Evolutionary conservation across 2,113 vertebrate species (phyloP).

Genomic region (Pithys albifrons): DNA sequence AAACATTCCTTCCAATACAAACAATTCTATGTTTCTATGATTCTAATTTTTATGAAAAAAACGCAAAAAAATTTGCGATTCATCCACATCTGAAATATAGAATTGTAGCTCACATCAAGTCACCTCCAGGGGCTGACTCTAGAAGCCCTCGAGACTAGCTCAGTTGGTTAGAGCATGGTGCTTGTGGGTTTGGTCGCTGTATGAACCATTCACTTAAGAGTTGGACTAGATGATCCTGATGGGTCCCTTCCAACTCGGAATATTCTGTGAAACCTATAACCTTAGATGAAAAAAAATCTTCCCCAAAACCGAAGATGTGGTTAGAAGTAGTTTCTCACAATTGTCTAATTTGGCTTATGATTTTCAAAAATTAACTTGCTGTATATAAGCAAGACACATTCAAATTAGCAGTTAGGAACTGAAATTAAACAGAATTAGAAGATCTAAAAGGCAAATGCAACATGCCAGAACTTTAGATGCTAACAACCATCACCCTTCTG

Average conservation of each 20-base stretch:
- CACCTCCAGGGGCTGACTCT: not conserved
- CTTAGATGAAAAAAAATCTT: not conserved
- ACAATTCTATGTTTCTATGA: not conserved
- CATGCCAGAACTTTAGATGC: not conserved
- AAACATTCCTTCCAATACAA: not conserved
- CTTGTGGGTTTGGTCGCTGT: not conserved
- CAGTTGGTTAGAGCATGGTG: not conserved
- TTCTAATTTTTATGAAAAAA: not conserved
- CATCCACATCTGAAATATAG: not conserved
- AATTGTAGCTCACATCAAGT: not conserved
- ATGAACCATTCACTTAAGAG: not conserved
- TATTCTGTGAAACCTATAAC: not conserved
- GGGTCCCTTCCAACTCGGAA: not conserved
- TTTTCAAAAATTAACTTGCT: not conserved
- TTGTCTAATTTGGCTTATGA: not conserved
- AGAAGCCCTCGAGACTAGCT: not conserved
- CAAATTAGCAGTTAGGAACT: not conserved
- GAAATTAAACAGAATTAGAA: not conserved
- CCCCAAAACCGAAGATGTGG: not conserved
- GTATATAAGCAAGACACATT: not conserved
- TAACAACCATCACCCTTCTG: not conserved
- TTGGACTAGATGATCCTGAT: not conserved
- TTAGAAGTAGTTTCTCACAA: not conserved
- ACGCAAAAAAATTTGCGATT: not conserved
- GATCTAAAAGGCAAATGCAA: not conserved